Conservation (phyloP, 2,888 invertebrate genomes). For the Drosophila hamatofila region DNA sequence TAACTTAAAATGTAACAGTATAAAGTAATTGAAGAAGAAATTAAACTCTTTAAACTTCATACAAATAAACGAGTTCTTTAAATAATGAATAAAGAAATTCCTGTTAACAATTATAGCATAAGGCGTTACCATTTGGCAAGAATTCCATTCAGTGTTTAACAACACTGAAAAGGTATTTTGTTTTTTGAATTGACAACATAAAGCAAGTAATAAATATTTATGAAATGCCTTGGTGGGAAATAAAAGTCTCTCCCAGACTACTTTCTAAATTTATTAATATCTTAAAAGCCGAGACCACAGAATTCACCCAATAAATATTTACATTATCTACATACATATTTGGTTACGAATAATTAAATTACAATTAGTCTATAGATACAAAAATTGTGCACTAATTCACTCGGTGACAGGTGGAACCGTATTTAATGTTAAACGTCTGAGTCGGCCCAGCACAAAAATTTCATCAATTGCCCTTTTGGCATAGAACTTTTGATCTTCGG, state of each 20-base stretch:
- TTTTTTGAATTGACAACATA: not conserved
- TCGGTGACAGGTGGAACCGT: conserved; percentile 65
- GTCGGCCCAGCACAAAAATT: conserved; percentile 65
- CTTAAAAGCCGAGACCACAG: conserved; percentile 40
- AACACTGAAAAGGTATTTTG: not conserved
- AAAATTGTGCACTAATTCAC: conserved; percentile 25
- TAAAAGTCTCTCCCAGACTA: conserved; percentile 26
- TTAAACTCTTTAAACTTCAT: not conserved
- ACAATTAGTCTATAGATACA: conserved; percentile 19
- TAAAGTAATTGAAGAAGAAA: not conserved
- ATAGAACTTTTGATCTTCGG: conserved; percentile 69
- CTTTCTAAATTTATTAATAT: conserved; percentile 37
- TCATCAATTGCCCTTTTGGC: conserved; percentile 71
- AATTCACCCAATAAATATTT: conserved; percentile 47
- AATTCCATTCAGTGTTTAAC: not conserved
- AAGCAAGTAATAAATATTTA: not conserved
- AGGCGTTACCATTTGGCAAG: not conserved
- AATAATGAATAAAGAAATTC: not conserved
- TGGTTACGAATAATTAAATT: conserved; percentile 6
- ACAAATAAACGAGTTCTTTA: not conserved
- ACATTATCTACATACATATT: conserved; percentile 33
- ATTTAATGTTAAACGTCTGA: conserved; percentile 61
- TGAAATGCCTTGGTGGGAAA: conserved; percentile 26
- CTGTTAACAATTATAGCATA: not conserved
- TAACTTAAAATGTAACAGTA: not conserved